Base-by-base conservation (phyloP, 2,113 vertebrate genomes). In the Loxodonta africana region DNA sequence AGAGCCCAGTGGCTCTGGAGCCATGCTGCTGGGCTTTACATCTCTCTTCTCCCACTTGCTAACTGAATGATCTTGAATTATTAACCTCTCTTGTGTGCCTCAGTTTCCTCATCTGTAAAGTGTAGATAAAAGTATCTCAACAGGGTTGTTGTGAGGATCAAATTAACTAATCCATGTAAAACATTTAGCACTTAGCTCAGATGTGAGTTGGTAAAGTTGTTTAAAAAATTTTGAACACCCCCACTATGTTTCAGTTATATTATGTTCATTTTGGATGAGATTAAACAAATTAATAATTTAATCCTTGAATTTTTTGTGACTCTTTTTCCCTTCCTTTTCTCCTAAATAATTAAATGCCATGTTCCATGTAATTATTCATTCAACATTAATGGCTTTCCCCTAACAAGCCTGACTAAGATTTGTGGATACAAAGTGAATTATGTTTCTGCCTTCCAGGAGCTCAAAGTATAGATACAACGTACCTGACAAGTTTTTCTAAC, bases 241-340 rank as follows among this genome's bases (percentile, higher is more conserved):
- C 46, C 46, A 28, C 26, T 91, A 57, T 41, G 71, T 88, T 21
- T 80, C 17, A 62, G 63, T 6, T 28, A 83, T 67, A 78, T 33
- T 96, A 26, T 60, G 77, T 18, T 88, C 74, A 77, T 90, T 93
- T 93, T 77, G 71, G 48, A 74, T 84, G 84, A 86, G 23, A 76
- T 78, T 91, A 86, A 81, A 51, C 83, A 21, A 76, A 26, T 30
- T 44, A 86, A 65, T 88, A 90, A 62, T 67, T 94, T 51, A 67
- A 51, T 90, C 95, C 33, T 74, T 91, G 78, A 91, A 86, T 95
- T 94, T 95, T 83, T 37, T 82, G 46, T 86, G 81, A 65, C 41
- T n/a, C 6, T 53, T 6, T 26, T 77, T 57, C 44, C 65, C 71
- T 8, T 90, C 6, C 46, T 6, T 26, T 77, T 57, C 44, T 73